A percentile compares a stretch with the other conserved stretches of the same genome.
phyloP scores from a whole-genome alignment of 2,888 invertebrate genomes.

The Tipula lateralis region DNA sequence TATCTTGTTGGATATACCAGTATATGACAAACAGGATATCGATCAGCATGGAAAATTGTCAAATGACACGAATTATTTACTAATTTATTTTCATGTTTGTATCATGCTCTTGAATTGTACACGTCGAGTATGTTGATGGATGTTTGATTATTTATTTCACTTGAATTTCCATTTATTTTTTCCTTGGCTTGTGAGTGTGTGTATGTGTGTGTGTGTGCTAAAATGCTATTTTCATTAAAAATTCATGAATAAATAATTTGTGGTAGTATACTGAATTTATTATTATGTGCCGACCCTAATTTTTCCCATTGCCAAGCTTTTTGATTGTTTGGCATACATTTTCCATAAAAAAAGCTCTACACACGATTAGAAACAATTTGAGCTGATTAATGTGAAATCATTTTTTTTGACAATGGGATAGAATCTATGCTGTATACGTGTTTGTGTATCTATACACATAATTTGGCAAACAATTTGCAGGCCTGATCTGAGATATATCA shows the following conservation, averaged over 20 bases:
- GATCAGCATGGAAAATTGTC: neutral
- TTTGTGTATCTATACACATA: neutral
- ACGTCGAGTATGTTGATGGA: neutral
- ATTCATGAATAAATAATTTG: conserved; percentile 24
- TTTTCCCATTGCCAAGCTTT: neutral
- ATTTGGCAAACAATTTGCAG: neutral
- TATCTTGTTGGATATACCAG: too few species aligned
- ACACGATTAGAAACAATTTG: conserved; percentile 13
- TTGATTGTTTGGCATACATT: neutral
- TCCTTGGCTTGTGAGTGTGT: neutral
- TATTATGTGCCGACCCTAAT: neutral
- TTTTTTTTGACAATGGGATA: neutral
- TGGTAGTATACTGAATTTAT: neutral
- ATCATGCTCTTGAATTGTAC: neutral
- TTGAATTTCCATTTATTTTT: neutral
- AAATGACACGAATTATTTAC: neutral
- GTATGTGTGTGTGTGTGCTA: neutral
- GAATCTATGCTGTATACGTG: neutral
- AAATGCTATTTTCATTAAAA: neutral
- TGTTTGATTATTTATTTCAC: conserved; percentile 24
- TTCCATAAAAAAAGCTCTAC: conserved; percentile 2
- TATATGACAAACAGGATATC: too few species aligned
- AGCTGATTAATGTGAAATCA: conserved; percentile 5
- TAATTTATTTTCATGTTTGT: neutral
- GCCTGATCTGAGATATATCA: neutral